Percentiles rank a stretch among this genome's conserved stretches.
These are phyloP conservation scores for Patella vulgata DNA, from an alignment of 1,140 invertebrate species.

Conservation along the genomic window DNA sequence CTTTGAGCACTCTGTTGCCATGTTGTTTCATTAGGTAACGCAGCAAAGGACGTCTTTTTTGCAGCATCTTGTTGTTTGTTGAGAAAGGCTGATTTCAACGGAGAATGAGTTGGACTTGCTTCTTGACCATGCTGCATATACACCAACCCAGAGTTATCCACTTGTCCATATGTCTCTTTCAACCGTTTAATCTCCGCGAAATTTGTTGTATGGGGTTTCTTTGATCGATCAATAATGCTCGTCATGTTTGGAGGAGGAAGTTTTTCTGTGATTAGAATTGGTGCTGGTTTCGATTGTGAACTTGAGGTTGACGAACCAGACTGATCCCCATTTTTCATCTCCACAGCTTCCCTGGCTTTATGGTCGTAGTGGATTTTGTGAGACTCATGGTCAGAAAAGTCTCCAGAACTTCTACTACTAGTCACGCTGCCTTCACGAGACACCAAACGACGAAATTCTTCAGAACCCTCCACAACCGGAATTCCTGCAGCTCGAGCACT, in stretches of 20 bases:
- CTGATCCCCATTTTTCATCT: slow-evolving; percentile 3
- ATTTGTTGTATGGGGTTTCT: slow-evolving; percentile 40
- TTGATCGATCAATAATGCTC: slow-evolving; percentile 8
- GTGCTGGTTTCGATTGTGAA: slow-evolving; percentile 7
- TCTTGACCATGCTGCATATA: slow-evolving; percentile 59
- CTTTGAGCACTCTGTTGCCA: slow-evolving; percentile 77
- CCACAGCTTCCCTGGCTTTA: slow-evolving; percentile 43
- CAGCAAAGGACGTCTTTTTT: slow-evolving; percentile 77
- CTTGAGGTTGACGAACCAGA: neutral
- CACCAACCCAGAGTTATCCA: slow-evolving; percentile 55
- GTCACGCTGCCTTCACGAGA: slow-evolving; percentile 56
- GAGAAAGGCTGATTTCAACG: slow-evolving; percentile 20
- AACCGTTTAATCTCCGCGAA: slow-evolving; percentile 59
- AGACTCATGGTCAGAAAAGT: slow-evolving; percentile 62
- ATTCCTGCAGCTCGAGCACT: slow-evolving; percentile 53
- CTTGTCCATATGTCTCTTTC: slow-evolving; percentile 40
- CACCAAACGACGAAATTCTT: slow-evolving; percentile 12
- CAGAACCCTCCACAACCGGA: slow-evolving; percentile 47
- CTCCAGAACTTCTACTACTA: slow-evolving; percentile 57
- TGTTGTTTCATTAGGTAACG: slow-evolving; percentile 82
- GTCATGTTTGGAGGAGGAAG: slow-evolving; percentile 1
- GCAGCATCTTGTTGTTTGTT: slow-evolving; percentile 56
- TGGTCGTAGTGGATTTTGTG: slow-evolving; percentile 62
- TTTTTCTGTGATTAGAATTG: slow-evolving; percentile 17
- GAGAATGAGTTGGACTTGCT: slow-evolving; percentile 17